These are phyloP conservation scores for Tyrannus savana DNA, from an alignment of 2,113 vertebrate species.

Conservation along the genomic window DNA sequence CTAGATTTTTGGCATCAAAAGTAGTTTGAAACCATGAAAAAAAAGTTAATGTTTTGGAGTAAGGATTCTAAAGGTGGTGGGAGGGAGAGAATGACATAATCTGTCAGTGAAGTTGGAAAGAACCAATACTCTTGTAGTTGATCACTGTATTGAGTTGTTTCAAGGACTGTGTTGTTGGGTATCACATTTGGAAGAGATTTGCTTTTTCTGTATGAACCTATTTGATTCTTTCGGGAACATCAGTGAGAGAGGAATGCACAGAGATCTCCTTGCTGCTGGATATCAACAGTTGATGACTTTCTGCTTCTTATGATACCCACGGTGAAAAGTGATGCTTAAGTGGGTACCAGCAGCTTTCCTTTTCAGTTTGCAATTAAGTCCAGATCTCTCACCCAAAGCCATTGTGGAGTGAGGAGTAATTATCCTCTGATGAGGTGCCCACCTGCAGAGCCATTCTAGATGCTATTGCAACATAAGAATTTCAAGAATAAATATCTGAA, in stretches of 20 bases:
- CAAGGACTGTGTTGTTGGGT: not conserved
- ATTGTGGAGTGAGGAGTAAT: not conserved
- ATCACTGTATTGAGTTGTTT: not conserved
- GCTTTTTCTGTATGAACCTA: not conserved
- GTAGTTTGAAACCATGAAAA: not conserved
- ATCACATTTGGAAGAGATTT: not conserved
- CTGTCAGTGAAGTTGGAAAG: not conserved
- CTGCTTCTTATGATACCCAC: not conserved
- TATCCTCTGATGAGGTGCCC: slow-evolving; percentile 13
- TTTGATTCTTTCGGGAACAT: not conserved
- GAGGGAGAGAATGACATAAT: not conserved
- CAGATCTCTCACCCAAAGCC: not conserved
- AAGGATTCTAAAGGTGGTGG: not conserved
- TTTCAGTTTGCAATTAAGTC: slow-evolving; percentile 20
- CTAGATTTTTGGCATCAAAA: not conserved
- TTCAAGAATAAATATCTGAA: not conserved
- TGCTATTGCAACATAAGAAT: not conserved
- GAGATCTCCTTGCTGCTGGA: not conserved
- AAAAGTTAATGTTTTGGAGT: not conserved
- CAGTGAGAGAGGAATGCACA: not conserved
- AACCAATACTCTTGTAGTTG: not conserved
- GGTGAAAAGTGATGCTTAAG: not conserved
- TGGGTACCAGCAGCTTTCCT: not conserved
- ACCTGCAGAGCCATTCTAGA: not conserved
- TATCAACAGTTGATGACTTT: not conserved